A percentile compares a stretch with the other conserved stretches of the same genome.
These are phyloP conservation scores for Maconellicoccus hirsutus DNA, from an alignment of 1,140 invertebrate species.

Conservation along the genomic window DNA sequence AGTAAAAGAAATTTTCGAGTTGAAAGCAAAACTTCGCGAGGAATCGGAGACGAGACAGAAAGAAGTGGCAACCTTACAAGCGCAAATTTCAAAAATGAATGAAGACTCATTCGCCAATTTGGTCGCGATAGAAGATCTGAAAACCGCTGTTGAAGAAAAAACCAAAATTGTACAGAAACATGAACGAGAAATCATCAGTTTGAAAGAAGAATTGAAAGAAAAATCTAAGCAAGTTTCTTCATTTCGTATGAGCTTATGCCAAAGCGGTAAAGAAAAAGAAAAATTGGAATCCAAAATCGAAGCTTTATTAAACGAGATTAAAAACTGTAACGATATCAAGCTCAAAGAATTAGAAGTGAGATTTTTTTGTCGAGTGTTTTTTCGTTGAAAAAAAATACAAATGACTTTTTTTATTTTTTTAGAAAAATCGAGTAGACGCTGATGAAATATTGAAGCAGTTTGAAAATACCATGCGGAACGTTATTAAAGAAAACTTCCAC, in stretches of 20 bases:
- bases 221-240: background rate
- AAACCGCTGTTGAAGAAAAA: background rate
- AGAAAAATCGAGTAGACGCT: background rate
- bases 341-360: slow-evolving; percentile 1
- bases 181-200: background rate
- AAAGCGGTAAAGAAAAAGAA: slow-evolving; percentile 7
- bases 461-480: background rate
- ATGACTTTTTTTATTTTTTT: background rate
- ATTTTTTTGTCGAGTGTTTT: background rate
- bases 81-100: background rate
- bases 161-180: background rate
- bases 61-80: background rate
- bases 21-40: background rate
- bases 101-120: slow-evolving; percentile 8
- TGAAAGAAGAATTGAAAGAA: background rate
- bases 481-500: background rate
- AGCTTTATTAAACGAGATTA: slow-evolving; percentile 3
- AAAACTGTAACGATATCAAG: background rate
- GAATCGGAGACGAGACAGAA: slow-evolving; percentile 10
- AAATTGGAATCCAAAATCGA: background rate
- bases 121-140: background rate
- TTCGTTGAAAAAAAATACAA: background rate
- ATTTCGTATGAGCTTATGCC: background rate
- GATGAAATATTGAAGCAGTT: background rate
- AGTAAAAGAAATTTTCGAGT: background rate